Evolutionary conservation across 2,113 vertebrate genomes (phyloP), one percentile per base, ranked within the genome.

Genomic region (Peromyscus polionotus): DNA sequence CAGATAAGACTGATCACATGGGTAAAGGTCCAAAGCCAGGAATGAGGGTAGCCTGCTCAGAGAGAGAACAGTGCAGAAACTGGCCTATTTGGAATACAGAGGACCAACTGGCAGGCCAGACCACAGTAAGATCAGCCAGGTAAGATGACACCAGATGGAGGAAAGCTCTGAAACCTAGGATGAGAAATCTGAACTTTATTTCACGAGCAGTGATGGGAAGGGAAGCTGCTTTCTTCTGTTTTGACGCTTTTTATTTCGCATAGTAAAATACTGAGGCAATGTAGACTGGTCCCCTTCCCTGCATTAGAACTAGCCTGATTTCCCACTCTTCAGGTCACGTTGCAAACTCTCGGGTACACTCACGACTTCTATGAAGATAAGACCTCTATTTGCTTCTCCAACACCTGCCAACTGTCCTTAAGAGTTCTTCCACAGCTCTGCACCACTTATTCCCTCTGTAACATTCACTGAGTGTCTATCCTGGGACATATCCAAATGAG

Each of bases 161-260:
- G 36, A 85, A 65, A 68, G 42, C 81, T 96, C 91, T 97, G 96
- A 97, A 95, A 96, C 57, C 67, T 87, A 93, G 48, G 76, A 89
- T 88, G 86, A 95, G 95, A 96, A 97, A 97, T 97, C 95, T 93
- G 95, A 98, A 97, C 97, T 95, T 70, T 63, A 54, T 17, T 90
- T 92, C 63, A 95, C 83, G 79, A 97, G 93, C 33, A 87, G 33
- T 95, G 67, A 91, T 26, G 12, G 5, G 31, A 80, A 95, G 36
- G 88, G 70, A 94, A 97, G 95, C 61, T 77, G 88, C 54, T 96
- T 96, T 95, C 88, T 95, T 93, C 11, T 81, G 61, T 51, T 94
- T 88, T 84, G 7, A 94, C 70, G 86, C 17, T 26, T 77, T 45
- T 83, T 79, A 24, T 54, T 83, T 68, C n/a, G 67, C 67, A 93